These are phyloP conservation scores for Gandaritis pyraliata DNA, from an alignment of 2,888 invertebrate genomes.

Conservation along the genomic window DNA sequence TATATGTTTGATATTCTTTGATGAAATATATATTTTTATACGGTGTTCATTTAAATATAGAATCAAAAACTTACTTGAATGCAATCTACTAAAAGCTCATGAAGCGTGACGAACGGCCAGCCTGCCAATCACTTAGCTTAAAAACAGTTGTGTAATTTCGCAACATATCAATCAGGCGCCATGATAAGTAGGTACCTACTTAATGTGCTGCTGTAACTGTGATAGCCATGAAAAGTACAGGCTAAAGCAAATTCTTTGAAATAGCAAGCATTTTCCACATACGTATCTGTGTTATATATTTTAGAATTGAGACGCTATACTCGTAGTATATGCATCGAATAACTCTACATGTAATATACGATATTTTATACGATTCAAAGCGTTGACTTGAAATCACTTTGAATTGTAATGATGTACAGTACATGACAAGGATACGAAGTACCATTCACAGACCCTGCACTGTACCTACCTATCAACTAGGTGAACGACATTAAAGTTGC, in stretches of 20 bases:
- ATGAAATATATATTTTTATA: too few species aligned
- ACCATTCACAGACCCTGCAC: slow-evolving; percentile 52
- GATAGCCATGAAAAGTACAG: background rate
- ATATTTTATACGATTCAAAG: slow-evolving; percentile 51
- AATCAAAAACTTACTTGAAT: too few species aligned
- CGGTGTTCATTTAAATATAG: slow-evolving; percentile 2
- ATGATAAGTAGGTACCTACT: slow-evolving; percentile 45
- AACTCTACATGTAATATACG: slow-evolving; percentile 44
- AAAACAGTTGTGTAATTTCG: slow-evolving; percentile 70
- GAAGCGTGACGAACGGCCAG: slow-evolving; percentile 65
- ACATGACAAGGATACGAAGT: slow-evolving; percentile 61
- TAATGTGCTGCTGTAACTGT: slow-evolving; percentile 7
- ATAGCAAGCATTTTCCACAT: background rate
- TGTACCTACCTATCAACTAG: slow-evolving; percentile 38
- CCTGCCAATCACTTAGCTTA: slow-evolving; percentile 76
- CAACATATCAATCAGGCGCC: slow-evolving; percentile 58
- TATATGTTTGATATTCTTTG: background rate
- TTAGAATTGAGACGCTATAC: background rate
- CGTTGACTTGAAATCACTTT: slow-evolving; percentile 58
- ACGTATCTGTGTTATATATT: background rate
- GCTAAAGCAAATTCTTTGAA: slow-evolving; percentile 13
- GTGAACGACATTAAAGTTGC: slow-evolving; percentile 20
- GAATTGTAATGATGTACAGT: slow-evolving; percentile 63
- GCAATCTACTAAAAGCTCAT: slow-evolving; percentile 53
- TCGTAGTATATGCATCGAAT: slow-evolving; percentile 46